phyloP scores from a whole-genome alignment of 2,888 invertebrate species.

The Caenorhabditis sp. region DNA sequence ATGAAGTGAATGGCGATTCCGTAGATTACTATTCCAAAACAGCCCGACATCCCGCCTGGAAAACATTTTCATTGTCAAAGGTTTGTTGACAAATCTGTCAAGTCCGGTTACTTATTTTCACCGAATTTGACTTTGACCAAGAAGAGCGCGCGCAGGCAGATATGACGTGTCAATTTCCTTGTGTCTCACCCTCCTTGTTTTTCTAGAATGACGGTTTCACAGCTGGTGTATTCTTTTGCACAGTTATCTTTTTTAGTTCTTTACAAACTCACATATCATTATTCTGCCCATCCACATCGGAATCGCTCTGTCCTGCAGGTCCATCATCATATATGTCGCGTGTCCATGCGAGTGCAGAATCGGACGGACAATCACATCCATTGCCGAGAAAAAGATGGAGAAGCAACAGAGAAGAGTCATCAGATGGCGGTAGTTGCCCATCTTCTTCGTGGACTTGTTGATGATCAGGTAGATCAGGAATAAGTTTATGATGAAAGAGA shows the following conservation, averaged over 20 bases:
- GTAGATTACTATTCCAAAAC: conserved; percentile 27
- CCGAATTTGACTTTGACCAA: too few species aligned
- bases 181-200: too few species aligned
- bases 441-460: conserved; percentile 45
- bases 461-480: conserved; percentile 43
- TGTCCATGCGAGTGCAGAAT: conserved; percentile 3
- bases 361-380: conserved; percentile 36
- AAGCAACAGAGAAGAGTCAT: conserved; percentile 33
- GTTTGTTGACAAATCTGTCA: too few species aligned
- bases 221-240: too few species aligned
- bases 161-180: too few species aligned
- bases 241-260: too few species aligned
- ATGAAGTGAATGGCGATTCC: conserved; percentile 48
- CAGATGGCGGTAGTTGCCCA: conserved; percentile 47
- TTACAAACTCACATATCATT: background rate
- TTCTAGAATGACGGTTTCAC: too few species aligned
- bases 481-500: conserved; percentile 15
- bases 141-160: too few species aligned
- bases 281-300: background rate
- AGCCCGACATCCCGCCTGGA: conserved; percentile 24
- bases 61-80: too few species aligned
- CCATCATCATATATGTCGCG: conserved; percentile 1
- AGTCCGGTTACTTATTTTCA: too few species aligned
- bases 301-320: background rate
- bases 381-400: conserved; percentile 30